Evolutionary conservation across 2,888 invertebrate species (phyloP).

Genomic region (Bombyx huttoni): DNA sequence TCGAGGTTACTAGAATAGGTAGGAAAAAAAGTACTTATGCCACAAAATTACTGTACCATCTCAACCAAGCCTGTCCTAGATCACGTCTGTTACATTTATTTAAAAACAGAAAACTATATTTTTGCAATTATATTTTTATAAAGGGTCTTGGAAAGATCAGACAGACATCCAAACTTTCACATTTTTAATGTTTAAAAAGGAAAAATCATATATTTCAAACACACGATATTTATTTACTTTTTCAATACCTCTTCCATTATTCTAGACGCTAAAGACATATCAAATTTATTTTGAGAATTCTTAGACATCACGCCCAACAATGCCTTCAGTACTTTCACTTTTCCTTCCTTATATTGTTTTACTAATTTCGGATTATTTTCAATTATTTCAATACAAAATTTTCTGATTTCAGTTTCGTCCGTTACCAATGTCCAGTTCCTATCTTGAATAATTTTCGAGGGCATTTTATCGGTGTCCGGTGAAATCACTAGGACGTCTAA

Average conservation of each 20-base stretch:
- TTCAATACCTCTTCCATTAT: conserved; percentile 75
- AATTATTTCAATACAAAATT: conserved; percentile 74
- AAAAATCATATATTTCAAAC: conserved; percentile 9
- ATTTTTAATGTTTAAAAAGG: conserved; percentile 3
- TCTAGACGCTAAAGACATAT: conserved; percentile 76
- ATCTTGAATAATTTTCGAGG: conserved; percentile 68
- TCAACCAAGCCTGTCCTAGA: no score
- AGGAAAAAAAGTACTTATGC: no score
- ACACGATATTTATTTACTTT: conserved; percentile 35
- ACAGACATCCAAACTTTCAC: no score
- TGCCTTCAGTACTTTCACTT: conserved; percentile 77
- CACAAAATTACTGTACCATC: no score
- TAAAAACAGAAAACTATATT: no score
- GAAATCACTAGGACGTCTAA: conserved; percentile 40
- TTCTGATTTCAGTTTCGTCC: conserved; percentile 71
- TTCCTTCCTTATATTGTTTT: conserved; percentile 77
- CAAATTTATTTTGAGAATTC: conserved; percentile 73
- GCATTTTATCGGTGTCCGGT: conserved; percentile 25
- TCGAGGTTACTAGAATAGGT: no score
- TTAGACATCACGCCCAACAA: conserved; percentile 75
- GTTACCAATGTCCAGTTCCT: conserved; percentile 77
- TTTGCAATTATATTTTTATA: no score
- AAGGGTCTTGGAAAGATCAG: no score
- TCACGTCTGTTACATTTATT: no score
- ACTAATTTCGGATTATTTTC: conserved; percentile 77